phyloP scores from a whole-genome alignment of 2,888 invertebrate species.

The Cephus pulcher region DNA sequence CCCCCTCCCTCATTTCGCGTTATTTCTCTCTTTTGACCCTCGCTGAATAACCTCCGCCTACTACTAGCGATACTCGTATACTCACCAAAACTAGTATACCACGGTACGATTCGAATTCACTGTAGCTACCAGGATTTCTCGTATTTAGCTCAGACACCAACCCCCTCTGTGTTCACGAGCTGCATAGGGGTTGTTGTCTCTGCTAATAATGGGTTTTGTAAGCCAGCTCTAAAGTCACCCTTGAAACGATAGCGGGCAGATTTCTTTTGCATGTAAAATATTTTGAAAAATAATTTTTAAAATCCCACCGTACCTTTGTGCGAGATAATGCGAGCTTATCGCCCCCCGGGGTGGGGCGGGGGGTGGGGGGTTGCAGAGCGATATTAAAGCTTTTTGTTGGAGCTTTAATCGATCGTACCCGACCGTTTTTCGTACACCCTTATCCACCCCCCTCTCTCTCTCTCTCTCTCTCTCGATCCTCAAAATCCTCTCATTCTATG shows the following conservation, averaged over 20 bases:
- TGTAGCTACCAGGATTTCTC: not conserved
- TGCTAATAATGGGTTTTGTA: not conserved
- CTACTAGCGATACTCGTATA: not conserved
- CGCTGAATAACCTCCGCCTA: not conserved
- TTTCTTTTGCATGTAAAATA: constrained; percentile 57
- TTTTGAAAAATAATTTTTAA: constrained; percentile 56
- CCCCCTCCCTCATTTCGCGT: constrained; percentile 45
- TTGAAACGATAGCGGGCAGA: constrained; percentile 38
- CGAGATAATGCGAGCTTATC: constrained; percentile 10
- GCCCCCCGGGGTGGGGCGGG: not conserved
- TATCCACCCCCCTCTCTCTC: not conserved
- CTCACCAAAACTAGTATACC: too few species aligned
- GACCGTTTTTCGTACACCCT: not conserved
- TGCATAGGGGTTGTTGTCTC: not conserved
- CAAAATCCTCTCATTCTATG: too few species aligned
- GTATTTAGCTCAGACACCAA: constrained; percentile 32
- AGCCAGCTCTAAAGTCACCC: constrained; percentile 21
- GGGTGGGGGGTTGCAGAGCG: not conserved
- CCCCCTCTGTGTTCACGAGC: constrained; percentile 22
- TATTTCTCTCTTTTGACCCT: constrained; percentile 54
- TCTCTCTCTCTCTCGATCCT: not conserved
- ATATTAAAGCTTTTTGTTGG: constrained; percentile 1
- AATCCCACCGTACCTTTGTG: constrained; percentile 43
- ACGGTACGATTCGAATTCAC: too few species aligned
- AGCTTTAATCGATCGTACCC: not conserved